phyloP scores from a whole-genome alignment of 2,888 invertebrate genomes.

The Euphydryas editha region DNA sequence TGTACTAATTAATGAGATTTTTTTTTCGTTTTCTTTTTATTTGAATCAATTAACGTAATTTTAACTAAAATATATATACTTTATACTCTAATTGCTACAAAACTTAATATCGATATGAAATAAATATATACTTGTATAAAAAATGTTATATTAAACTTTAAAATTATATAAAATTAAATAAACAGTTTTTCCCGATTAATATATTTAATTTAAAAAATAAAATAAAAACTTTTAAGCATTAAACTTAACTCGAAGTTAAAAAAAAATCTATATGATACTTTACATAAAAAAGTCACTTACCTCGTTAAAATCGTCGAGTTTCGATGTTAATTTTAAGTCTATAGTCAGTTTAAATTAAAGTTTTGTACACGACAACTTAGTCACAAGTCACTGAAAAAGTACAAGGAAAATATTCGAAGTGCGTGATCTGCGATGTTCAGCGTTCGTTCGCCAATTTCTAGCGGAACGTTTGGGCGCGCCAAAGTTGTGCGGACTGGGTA shows the following conservation, averaged over 20 bases:
- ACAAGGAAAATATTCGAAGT: constrained; percentile 10
- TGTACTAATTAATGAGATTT: too few species aligned
- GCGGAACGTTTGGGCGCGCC: constrained; percentile 75
- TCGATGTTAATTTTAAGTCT: constrained; percentile 3
- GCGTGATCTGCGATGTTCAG: constrained; percentile 37
- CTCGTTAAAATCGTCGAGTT: constrained; percentile 13
- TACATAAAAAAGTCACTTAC: constrained; percentile 2
- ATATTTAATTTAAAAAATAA: too few species aligned
- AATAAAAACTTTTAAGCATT: too few species aligned
- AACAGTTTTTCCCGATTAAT: too few species aligned
- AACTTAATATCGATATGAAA: too few species aligned
- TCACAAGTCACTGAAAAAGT: constrained; percentile 29
- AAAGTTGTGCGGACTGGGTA: constrained; percentile 76
- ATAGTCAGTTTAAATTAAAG: constrained; percentile 17
- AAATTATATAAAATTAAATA: background rate
- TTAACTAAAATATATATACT: too few species aligned
- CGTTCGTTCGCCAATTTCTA: constrained; percentile 19
- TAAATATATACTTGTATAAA: too few species aligned
- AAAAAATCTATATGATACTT: background rate
- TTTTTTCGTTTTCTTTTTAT: too few species aligned
- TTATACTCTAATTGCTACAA: too few species aligned
- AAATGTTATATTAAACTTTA: background rate
- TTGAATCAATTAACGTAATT: too few species aligned
- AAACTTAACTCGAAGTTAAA: background rate
- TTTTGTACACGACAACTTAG: constrained; percentile 19